Evolutionary conservation across 1,140 invertebrate species (phyloP).

Genomic region (Trachelipus rathkii): DNA sequence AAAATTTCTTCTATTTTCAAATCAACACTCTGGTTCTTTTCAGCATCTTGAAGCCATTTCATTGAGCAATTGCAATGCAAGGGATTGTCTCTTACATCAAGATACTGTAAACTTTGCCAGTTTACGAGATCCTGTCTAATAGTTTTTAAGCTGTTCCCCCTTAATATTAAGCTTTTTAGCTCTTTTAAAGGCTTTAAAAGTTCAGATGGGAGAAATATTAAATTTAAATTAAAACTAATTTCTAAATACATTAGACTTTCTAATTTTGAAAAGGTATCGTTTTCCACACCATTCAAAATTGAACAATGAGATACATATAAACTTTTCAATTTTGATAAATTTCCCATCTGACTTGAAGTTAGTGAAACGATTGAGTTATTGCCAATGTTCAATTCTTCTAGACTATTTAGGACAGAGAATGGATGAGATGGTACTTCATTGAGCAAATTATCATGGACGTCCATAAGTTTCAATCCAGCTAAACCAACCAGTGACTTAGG

Average conservation of each 20-base stretch:
- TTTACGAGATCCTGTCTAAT: slow-evolving; percentile 54
- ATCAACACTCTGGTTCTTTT: slow-evolving; percentile 32
- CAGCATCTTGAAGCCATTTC: slow-evolving; percentile 58
- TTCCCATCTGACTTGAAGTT: slow-evolving; percentile 28
- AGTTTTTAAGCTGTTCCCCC: slow-evolving; percentile 70
- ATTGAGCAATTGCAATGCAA: slow-evolving; percentile 81
- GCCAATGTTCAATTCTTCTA: slow-evolving; percentile 39
- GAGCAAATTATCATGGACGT: slow-evolving; percentile 35
- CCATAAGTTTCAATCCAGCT: slow-evolving; percentile 28
- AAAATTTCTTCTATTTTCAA: slow-evolving; percentile 42
- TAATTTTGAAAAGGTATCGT: slow-evolving; percentile 35
- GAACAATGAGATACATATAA: slow-evolving; percentile 41
- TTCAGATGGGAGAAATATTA: slow-evolving; percentile 59
- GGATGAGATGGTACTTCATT: slow-evolving; percentile 29
- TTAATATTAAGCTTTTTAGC: slow-evolving; percentile 66
- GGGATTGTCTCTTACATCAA: slow-evolving; percentile 69
- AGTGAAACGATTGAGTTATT: slow-evolving; percentile 37
- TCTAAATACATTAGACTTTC: slow-evolving; percentile 33
- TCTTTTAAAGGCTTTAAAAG: slow-evolving; percentile 51
- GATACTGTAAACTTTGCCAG: slow-evolving; percentile 41
- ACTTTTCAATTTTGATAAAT: slow-evolving; percentile 35
- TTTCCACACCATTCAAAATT: slow-evolving; percentile 36
- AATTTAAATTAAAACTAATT: slow-evolving; percentile 59
- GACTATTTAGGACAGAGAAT: slow-evolving; percentile 24
- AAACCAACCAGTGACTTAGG: slow-evolving; percentile 35